These are phyloP conservation scores for Ianthella basta DNA, from an alignment of 37 sponge, comb jelly and placozoan genomes.

Conservation along the genomic window DNA sequence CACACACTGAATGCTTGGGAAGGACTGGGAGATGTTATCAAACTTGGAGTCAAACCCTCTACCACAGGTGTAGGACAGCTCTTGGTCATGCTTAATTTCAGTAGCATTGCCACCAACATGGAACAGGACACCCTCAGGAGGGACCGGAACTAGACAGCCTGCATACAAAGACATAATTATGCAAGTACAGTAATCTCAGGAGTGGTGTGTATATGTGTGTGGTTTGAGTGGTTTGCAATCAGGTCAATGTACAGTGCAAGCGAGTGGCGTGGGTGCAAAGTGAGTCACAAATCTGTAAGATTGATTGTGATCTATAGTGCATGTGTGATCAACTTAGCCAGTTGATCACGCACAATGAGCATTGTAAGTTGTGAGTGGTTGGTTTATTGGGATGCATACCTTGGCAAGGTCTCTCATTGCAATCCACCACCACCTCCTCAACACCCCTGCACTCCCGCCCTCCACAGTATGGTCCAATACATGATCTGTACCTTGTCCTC, in stretches of 20 bases:
- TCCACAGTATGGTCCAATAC: conserved; percentile 21
- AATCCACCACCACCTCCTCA: neutral
- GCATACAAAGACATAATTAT: neutral
- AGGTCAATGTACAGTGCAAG: too few species aligned
- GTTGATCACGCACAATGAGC: too few species aligned
- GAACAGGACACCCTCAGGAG: neutral
- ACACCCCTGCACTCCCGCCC: conserved; percentile 6
- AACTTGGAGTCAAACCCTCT: neutral
- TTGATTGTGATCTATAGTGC: too few species aligned
- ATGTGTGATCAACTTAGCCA: too few species aligned
- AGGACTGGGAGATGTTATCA: neutral
- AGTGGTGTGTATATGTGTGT: too few species aligned
- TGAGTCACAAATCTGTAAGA: too few species aligned
- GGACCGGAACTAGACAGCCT: conserved; percentile 10
- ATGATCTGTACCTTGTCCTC: conserved; percentile 14
- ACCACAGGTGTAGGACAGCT: conserved; percentile 4
- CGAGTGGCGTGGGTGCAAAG: too few species aligned
- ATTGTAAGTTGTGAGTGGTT: too few species aligned
- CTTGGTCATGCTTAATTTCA: conserved; percentile 1
- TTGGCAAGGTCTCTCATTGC: neutral
- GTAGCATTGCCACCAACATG: neutral
- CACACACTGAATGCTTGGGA: conserved; percentile 13
- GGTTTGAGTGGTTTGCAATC: too few species aligned
- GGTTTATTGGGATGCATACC: neutral
- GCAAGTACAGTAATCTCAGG: neutral